Base-by-base conservation (phyloP, 2,797 vertebrate species). In the Coluber constrictor region DNA sequence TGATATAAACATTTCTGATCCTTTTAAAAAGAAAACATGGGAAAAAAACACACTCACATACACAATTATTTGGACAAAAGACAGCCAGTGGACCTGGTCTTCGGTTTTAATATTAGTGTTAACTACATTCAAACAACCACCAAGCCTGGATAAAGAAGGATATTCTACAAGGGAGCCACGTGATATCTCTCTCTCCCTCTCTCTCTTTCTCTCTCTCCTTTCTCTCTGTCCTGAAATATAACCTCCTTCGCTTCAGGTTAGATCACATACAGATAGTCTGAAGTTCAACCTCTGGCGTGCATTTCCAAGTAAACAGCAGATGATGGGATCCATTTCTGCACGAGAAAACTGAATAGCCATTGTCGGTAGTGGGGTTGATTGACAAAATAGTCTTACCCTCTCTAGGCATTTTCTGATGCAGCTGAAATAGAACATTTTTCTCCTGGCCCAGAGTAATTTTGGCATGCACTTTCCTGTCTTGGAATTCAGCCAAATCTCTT, bases 401-500 rank as follows among this genome's bases (percentile, higher is more conserved):
- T 13, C 88, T 63, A 89, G 37, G 32, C 32, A 23, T 37, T 56
- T 90, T 16, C 70, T 59, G 10, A 60, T 57, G 29, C 59, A 32
- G 11, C 37, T 88, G 37, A 74, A 37, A 47, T 43, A 89, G 87
- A 74, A 47, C 6, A 20, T 66, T n/a, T 88, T 88, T 51, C 63
- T 23, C 11, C 16, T 51, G 37, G 63, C n/a, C 66, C 43, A 12
- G 27, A 29, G 29, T 37, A 86, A 20, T 66, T 47, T 18, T 66
- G 90, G 32, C 93, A 15, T 88, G 43, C 55, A 37, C 12, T 59
- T 43, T 92, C 74, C 61, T 94, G 74, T 88, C 57, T 91, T 93
- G 55, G 86, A 7, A 88, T 94, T 91, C 93, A 93, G 92, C 74
- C n/a, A 37, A 88, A 32, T 11, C 32, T 43, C 92, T 94, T 74